Percentiles rank a stretch among this genome's conserved stretches.
These are phyloP conservation scores for Nomada fabriciana DNA, from an alignment of 2,888 invertebrate species.

Conservation along the genomic window DNA sequence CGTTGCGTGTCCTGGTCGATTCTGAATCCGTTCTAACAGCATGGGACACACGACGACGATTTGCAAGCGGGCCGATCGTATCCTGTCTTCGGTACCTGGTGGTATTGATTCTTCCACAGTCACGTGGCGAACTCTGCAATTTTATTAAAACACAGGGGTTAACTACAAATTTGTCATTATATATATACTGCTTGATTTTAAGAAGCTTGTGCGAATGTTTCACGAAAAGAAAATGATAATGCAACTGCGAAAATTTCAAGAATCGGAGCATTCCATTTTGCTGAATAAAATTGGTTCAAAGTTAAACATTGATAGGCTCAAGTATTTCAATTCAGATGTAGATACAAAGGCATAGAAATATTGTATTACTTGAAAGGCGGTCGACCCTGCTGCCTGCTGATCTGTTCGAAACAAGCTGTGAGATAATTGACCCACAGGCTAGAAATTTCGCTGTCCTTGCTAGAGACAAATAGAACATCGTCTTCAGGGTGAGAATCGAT, in stretches of 20 bases:
- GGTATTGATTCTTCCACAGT: conserved; percentile 89
- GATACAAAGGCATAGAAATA: too few species aligned
- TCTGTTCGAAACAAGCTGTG: conserved; percentile 93
- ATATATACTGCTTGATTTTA: background rate
- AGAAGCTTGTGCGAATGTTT: too few species aligned
- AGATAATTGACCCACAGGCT: conserved; percentile 93
- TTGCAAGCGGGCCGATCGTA: conserved; percentile 90
- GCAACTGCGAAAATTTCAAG: too few species aligned
- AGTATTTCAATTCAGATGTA: too few species aligned
- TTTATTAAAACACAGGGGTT: background rate
- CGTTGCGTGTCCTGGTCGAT: conserved; percentile 85
- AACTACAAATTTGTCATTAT: conserved; percentile 43
- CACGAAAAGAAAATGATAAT: too few species aligned
- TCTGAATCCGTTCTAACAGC: conserved; percentile 87
- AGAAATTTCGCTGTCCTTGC: conserved; percentile 91
- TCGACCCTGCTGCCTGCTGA: conserved; percentile 92
- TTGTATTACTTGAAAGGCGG: conserved; percentile 90
- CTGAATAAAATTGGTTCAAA: too few species aligned
- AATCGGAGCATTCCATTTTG: too few species aligned
- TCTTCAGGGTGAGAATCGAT: conserved; percentile 86
- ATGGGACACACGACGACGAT: conserved; percentile 93
- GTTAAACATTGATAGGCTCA: too few species aligned
- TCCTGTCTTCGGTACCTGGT: conserved; percentile 85
- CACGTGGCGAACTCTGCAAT: conserved; percentile 89
- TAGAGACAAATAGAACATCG: conserved; percentile 92